Conservation (phyloP, 2,888 invertebrate genomes). For the Pardosa pseudoannulata region DNA sequence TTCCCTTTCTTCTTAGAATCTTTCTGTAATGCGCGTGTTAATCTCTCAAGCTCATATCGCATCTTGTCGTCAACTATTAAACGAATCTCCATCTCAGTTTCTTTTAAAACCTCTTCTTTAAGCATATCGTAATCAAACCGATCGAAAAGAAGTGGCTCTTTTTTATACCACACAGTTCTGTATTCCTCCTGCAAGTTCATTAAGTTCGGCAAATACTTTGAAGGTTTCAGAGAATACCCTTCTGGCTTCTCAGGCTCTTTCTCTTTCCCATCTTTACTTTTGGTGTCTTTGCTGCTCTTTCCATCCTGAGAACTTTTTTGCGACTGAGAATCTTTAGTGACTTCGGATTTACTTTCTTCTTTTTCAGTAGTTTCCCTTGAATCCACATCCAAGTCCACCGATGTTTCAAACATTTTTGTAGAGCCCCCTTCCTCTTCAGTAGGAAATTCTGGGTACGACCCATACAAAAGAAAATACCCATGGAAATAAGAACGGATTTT, state of each 20-base stretch:
- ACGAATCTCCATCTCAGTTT: constrained; percentile 29
- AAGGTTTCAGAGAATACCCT: constrained; percentile 33
- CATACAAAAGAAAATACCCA: constrained; percentile 16
- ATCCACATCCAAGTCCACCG: background rate
- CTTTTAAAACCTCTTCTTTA: constrained; percentile 22
- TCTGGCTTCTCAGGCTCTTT: background rate
- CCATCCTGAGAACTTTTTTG: background rate
- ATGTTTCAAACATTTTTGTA: constrained; percentile 6
- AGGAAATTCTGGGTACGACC: constrained; percentile 31
- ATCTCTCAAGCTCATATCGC: constrained; percentile 23
- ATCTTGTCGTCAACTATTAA: constrained; percentile 48
- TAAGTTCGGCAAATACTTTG: constrained; percentile 31
- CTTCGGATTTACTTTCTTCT: constrained; percentile 9
- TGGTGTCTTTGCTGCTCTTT: background rate
- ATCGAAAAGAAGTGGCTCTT: constrained; percentile 19
- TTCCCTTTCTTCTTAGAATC: constrained; percentile 24
- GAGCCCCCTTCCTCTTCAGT: constrained; percentile 55
- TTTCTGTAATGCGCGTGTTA: constrained; percentile 16
- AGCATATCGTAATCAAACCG: constrained; percentile 16
- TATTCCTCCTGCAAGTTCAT: constrained; percentile 25
- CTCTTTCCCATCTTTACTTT: background rate
- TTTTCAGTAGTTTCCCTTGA: background rate
- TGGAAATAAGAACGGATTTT: constrained; percentile 43
- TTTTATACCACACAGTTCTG: constrained; percentile 19
- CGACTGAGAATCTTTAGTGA: background rate